These are phyloP conservation scores for Chiridota heheva DNA, from an alignment of 35 echinoderm and acorn worm genomes.

Conservation along the genomic window DNA sequence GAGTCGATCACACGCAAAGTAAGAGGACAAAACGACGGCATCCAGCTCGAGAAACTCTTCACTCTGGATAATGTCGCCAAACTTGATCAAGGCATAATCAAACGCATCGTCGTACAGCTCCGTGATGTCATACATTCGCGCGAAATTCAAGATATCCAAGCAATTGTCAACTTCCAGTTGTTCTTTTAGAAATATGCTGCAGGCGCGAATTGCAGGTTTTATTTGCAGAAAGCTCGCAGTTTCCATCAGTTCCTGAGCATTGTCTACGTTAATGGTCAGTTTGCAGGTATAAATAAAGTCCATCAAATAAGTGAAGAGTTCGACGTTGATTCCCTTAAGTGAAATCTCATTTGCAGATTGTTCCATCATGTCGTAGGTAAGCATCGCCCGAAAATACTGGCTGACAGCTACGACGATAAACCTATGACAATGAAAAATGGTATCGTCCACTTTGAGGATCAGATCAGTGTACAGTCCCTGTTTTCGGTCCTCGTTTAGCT, in stretches of 20 bases:
- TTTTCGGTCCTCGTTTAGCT: constrained; percentile 72
- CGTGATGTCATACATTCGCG: constrained; percentile 72
- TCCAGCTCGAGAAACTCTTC: constrained; percentile 62
- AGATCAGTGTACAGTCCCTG: constrained; percentile 69
- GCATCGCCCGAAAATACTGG: constrained; percentile 92
- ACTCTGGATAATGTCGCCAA: constrained; percentile 52
- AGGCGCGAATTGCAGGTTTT: constrained; percentile 67
- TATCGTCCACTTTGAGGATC: constrained; percentile 63
- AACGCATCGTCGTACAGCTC: constrained; percentile 81
- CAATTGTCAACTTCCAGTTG: constrained; percentile 72
- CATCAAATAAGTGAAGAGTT: constrained; percentile 65
- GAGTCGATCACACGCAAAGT: constrained; percentile 76
- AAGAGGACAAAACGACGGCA: constrained; percentile 36
- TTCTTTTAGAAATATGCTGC: constrained; percentile 81
- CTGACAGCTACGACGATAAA: constrained; percentile 78
- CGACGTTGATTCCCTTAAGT: constrained; percentile 48
- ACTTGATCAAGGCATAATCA: constrained; percentile 59
- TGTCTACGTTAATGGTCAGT: constrained; percentile 62
- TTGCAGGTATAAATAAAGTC: constrained; percentile 90
- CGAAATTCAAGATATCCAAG: constrained; percentile 85
- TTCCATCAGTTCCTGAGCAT: constrained; percentile 87
- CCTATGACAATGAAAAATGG: constrained; percentile 71
- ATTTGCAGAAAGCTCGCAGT: constrained; percentile 88
- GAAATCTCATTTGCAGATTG: constrained; percentile 56
- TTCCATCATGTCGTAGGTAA: constrained; percentile 81